Evolutionary conservation across 53 echinoderm and acorn worm genomes (phyloP).

Genomic region (Pentamera pediparva): DNA sequence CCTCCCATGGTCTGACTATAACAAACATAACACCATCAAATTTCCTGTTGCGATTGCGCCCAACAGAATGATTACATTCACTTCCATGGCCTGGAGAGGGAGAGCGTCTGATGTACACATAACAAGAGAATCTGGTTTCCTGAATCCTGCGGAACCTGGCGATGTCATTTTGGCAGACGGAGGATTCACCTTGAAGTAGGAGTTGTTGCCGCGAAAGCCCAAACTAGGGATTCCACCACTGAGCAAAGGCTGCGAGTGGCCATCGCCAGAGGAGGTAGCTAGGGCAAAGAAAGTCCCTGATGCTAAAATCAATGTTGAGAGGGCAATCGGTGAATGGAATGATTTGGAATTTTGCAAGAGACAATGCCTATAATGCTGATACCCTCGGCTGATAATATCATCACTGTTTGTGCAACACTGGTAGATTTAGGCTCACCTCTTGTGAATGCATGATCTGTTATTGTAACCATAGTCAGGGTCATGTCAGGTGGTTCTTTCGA

Average conservation of each 20-base stretch:
- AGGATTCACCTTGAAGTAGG: slow-evolving; percentile 56
- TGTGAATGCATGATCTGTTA: no score
- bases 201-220: slow-evolving; percentile 33
- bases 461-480: no score
- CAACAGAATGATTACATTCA: slow-evolving; percentile 52
- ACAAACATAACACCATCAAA: slow-evolving; percentile 63
- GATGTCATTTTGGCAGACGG: slow-evolving; percentile 52
- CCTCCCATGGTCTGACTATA: slow-evolving; percentile 66
- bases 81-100: slow-evolving; percentile 61
- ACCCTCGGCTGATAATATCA: slow-evolving; percentile 36
- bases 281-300: slow-evolving; percentile 51
- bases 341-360: slow-evolving; percentile 42
- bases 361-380: slow-evolving; percentile 31
- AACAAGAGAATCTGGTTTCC: slow-evolving; percentile 41
- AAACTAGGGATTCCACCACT: slow-evolving; percentile 53
- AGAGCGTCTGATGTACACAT: slow-evolving; percentile 54
- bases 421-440: slow-evolving; percentile 31
- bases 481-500: no score
- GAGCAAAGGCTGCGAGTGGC: slow-evolving; percentile 22
- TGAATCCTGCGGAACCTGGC: slow-evolving; percentile 41
- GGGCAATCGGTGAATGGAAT: slow-evolving; percentile 52
- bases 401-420: slow-evolving; percentile 48
- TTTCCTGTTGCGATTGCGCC: slow-evolving; percentile 54
- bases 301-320: slow-evolving; percentile 45
- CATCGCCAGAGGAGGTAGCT: slow-evolving; percentile 16